Base-by-base conservation (phyloP, 2,113 vertebrate species). In the Heterocephalus glaber region DNA sequence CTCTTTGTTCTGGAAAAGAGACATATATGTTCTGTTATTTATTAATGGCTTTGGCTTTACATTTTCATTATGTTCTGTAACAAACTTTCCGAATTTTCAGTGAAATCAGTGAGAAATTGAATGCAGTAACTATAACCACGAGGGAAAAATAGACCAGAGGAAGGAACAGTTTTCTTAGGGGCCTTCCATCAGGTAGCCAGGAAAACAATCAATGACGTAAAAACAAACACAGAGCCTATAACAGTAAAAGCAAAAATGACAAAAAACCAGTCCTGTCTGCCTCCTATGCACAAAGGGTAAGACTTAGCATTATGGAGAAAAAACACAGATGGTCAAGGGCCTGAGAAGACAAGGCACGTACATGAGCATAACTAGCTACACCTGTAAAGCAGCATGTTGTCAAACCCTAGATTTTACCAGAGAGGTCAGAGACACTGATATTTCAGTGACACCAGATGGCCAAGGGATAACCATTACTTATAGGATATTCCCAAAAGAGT, bases 51-150 rank as follows among this genome's bases (percentile, higher is more conserved):
- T 61, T 85, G 63, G 22, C 66, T 92, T 92, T 96, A 96, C 47
- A 94, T 96, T 97, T 97, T 85, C 80, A 96, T 96, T 95, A 82
- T 85, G n/a, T 83, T 96, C 65, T 88, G 17, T 88, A 93, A 94
- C 86, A 94, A 94, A 88, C 14, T 85, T 47, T 96, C 44, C 38
- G 87, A 61, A 56, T 74, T 92, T 95, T 95, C 79, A 82, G 52
- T 19, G 61, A 85, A 92, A 80, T 92, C 79, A 91, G 49, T 95
- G 76, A 96, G 90, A 92, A 94, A 94, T 77, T 96, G 49, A 94
- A 92, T 49, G 95, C 47, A 72, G 61, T 83, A 58, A 35, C 79
- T 89, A 13, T 41, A 87, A 33, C 26, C 41, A 16, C 68, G 12
- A 84, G 12, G 81, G 19, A 56, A 90, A 94, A 92, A 38, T 30